A percentile compares a stretch with the other conserved stretches of the same genome.
These are phyloP conservation scores for Nudaria mundana DNA, from an alignment of 2,888 invertebrate species.

Conservation along the genomic window DNA sequence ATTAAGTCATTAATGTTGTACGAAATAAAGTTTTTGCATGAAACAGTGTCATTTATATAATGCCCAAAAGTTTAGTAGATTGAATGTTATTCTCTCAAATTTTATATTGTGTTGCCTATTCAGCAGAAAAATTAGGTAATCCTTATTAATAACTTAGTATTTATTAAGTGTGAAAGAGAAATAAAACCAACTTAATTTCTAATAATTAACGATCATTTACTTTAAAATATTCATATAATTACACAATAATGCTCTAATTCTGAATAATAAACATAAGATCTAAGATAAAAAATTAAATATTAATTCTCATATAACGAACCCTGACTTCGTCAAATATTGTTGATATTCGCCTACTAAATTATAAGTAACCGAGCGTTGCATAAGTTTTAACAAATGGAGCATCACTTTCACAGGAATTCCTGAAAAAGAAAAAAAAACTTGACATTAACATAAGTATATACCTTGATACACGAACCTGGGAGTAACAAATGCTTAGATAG, in stretches of 20 bases:
- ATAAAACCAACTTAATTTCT: constrained; percentile 63
- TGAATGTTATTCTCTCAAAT: no score
- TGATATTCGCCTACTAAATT: constrained; percentile 80
- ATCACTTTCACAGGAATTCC: constrained; percentile 92
- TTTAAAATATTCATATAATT: constrained; percentile 79
- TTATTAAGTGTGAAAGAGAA: constrained; percentile 24
- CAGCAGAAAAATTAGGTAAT: no score
- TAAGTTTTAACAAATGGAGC: constrained; percentile 96
- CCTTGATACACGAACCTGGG: background rate
- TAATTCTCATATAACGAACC: constrained; percentile 59
- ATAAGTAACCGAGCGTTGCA: constrained; percentile 95
- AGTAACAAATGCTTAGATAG: no score
- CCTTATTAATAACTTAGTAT: no score
- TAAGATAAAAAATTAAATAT: constrained; percentile 72
- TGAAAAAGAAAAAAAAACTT: constrained; percentile 77
- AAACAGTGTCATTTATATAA: no score
- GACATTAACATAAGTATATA: background rate
- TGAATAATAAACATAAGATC: constrained; percentile 67
- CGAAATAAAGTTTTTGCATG: no score
- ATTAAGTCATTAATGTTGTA: no score
- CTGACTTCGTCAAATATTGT: constrained; percentile 68
- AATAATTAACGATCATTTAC: constrained; percentile 81
- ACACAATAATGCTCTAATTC: constrained; percentile 68
- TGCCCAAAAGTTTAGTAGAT: no score
- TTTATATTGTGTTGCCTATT: no score